Conservation (phyloP, 2,113 vertebrate genomes). For the Bungarus multicinctus region DNA sequence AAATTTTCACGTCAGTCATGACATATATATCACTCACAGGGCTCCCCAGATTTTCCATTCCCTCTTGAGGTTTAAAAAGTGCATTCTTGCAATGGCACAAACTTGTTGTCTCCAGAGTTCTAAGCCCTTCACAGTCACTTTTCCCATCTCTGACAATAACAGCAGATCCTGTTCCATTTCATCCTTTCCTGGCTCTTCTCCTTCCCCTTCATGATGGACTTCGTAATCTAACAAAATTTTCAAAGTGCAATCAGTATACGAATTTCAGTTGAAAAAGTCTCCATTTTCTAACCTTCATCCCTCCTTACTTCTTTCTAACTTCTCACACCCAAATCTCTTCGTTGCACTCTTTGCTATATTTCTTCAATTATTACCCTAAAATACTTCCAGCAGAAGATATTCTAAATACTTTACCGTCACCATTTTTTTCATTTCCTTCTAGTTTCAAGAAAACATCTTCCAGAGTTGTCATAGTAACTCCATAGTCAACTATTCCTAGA, state of each 20-base stretch:
- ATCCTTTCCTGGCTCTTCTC: conserved; percentile 56
- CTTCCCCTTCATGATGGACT: conserved; percentile 63
- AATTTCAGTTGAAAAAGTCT: background rate
- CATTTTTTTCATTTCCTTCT: conserved; percentile 76
- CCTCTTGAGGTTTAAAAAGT: conserved; percentile 79
- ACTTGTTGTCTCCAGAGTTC: conserved; percentile 88
- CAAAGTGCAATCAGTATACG: background rate
- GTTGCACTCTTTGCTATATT: background rate
- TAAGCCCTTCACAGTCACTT: conserved; percentile 42
- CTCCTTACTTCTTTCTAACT: background rate
- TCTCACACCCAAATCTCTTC: no score
- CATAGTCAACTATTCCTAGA: conserved; percentile 79
- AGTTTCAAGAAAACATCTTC: conserved; percentile 91
- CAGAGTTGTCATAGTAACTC: conserved; percentile 89
- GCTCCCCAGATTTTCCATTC: conserved; percentile 71
- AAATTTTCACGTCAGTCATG: no score
- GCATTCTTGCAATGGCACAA: conserved; percentile 76
- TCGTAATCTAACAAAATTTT: conserved; percentile 64
- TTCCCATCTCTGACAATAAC: conserved; percentile 57
- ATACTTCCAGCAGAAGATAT: background rate
- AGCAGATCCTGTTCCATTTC: conserved; percentile 67
- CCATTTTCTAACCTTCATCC: background rate
- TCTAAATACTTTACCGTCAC: conserved; percentile 70
- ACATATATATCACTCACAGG: conserved; percentile 56
- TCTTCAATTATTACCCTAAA: background rate